phyloP scores from a whole-genome alignment of 2,888 invertebrate species.

The Agonopterix heracliana region DNA sequence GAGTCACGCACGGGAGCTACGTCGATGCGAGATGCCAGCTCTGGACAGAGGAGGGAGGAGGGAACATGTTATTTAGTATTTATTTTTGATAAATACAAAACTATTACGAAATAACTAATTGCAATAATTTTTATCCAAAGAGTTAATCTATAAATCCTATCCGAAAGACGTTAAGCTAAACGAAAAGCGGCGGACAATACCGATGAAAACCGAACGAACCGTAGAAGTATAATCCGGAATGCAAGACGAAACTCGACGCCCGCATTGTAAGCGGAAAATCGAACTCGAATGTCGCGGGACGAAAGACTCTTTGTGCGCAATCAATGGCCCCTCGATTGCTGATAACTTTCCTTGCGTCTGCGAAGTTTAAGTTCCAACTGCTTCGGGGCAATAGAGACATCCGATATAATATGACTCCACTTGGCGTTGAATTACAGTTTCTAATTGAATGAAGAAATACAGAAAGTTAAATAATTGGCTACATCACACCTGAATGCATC shows the following conservation, averaged over 20 bases:
- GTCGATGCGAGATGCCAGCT: too few species aligned
- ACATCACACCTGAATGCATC: too few species aligned
- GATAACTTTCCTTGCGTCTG: constrained; percentile 46
- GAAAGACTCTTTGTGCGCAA: constrained; percentile 66
- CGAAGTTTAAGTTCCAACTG: constrained; percentile 51
- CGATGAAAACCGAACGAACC: constrained; percentile 45
- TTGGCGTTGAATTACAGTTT: not conserved
- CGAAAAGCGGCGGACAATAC: constrained; percentile 36
- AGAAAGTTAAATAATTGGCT: too few species aligned
- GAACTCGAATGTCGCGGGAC: constrained; percentile 64
- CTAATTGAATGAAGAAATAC: too few species aligned
- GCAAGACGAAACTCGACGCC: constrained; percentile 63
- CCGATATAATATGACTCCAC: constrained; percentile 24
- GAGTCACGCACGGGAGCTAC: too few species aligned
- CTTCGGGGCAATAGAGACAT: constrained; percentile 25
- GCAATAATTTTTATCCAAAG: too few species aligned
- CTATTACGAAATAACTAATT: too few species aligned
- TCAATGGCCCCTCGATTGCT: constrained; percentile 69
- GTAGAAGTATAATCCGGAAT: constrained; percentile 57
- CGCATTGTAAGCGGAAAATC: constrained; percentile 68
- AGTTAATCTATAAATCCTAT: too few species aligned
- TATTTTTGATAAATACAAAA: too few species aligned
- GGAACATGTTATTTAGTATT: too few species aligned
- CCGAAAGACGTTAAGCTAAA: constrained; percentile 23
- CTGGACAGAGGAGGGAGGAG: too few species aligned